Percentiles rank a stretch among this genome's conserved stretches.
Evolutionary conservation across 2,113 vertebrate genomes (phyloP).

Genomic region (Sinocyclocheilus rhinocerous): DNA sequence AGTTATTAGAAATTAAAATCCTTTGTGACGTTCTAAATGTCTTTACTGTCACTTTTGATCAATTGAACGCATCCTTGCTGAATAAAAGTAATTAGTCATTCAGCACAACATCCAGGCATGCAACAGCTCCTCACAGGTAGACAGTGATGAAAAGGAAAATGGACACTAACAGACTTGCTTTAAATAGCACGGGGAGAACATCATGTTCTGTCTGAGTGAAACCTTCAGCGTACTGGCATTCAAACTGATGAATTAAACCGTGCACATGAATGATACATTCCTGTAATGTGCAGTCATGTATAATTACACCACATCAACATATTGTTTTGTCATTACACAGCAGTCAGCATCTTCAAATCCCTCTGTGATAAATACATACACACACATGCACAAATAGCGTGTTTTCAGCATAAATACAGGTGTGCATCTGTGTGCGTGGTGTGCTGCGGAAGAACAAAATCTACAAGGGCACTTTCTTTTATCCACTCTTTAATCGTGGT

Average conservation of each 20-base stretch:
- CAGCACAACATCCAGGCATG: not conserved
- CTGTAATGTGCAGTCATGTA: not conserved
- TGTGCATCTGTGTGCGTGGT: not conserved
- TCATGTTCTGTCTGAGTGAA: not conserved
- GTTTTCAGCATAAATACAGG: slow-evolving; percentile 31
- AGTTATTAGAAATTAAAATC: not conserved
- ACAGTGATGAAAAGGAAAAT: slow-evolving; percentile 5
- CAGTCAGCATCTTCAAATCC: slow-evolving; percentile 18
- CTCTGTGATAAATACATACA: not conserved
- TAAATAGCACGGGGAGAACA: not conserved
- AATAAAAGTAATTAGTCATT: slow-evolving; percentile 3
- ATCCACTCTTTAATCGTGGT: slow-evolving; percentile 6
- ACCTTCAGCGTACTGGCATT: not conserved
- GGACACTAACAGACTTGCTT: not conserved
- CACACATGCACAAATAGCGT: not conserved
- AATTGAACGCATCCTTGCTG: not conserved
- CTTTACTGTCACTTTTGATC: not conserved
- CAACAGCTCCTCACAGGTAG: slow-evolving; percentile 1
- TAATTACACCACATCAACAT: slow-evolving; percentile 12
- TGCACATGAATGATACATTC: not conserved
- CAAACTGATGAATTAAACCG: not conserved
- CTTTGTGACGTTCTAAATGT: not conserved
- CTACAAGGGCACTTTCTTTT: slow-evolving; percentile 15
- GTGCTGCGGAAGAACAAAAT: not conserved
- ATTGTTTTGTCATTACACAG: slow-evolving; percentile 4